Evolutionary conservation across 2,797 vertebrate species (phyloP).

Genomic region (Emys orbicularis): DNA sequence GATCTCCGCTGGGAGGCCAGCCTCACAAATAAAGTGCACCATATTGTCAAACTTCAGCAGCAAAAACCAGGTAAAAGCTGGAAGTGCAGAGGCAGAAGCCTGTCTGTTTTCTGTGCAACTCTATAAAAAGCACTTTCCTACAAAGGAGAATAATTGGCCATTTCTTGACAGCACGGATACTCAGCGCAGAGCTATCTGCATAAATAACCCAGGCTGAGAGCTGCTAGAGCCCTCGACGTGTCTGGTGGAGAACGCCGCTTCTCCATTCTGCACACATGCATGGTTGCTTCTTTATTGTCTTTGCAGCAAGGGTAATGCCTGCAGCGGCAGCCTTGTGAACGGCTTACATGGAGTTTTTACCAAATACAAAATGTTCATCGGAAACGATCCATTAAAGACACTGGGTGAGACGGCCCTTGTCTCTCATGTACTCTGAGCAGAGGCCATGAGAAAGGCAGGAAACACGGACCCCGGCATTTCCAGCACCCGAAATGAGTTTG

Average conservation of each 20-base stretch:
- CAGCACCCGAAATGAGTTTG: not conserved
- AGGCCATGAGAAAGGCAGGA: not conserved
- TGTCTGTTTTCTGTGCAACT: not conserved
- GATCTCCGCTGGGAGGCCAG: not conserved
- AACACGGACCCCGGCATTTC: fast-evolving
- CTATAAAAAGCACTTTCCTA: not conserved
- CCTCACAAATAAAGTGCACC: not conserved
- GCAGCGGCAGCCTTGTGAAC: not conserved
- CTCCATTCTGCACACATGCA: fast-evolving
- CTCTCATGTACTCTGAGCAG: no score
- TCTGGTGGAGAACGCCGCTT: not conserved
- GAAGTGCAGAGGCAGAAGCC: no score
- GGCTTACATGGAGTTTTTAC: not conserved
- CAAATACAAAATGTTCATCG: not conserved
- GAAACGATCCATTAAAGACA: no score
- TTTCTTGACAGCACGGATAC: not conserved
- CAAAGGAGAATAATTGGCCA: not conserved
- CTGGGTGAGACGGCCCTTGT: no score
- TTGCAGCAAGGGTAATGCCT: not conserved
- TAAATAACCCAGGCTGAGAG: not conserved
- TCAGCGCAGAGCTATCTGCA: fast-evolving
- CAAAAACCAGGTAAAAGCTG: no score
- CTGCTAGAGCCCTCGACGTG: not conserved
- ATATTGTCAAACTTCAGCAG: no score
- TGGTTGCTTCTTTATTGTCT: not conserved